Base-by-base conservation (phyloP, 2,888 invertebrate genomes). In the Onthophagus sagittarius region DNA sequence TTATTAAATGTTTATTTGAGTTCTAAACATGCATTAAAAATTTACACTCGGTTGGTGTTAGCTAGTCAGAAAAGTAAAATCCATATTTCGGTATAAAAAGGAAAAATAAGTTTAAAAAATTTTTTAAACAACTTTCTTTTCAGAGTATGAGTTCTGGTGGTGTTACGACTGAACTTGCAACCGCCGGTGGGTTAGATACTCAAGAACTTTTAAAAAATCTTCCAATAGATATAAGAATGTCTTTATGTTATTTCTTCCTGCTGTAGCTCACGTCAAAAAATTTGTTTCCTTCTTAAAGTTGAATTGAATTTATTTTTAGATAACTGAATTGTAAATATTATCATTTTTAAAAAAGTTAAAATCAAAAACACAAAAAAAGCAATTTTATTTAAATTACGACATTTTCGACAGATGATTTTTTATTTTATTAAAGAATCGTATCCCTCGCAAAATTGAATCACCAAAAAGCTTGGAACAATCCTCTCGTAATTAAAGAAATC, bases 171-270 rank as follows among this genome's bases (percentile, higher is more conserved):
- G 74, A 74, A 72, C 76, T 77, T 23, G 53, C 72, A 3, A 15
- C 53, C 0, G 75, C 74, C 6, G 75, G 76, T 63, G 77, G 77
- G 6, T 74, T 76, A 62, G 15, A 75, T 7, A 65, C 63, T 33
- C 31, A 63, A 31, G 64, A 71, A 32, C 9, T 63, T 5, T 23
- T 71, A n/a, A 15, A 9, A 63, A 53, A 15, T 2, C 9, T 69
- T 15, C 32, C 69, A 14, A 62, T 64, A n/a, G 15, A 53, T 13
- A 23, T 64, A 0, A 6, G 5, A 9, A 5, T 53, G 23, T 31
- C 5, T 74, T 65, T 23, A 70, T 74, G 23, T 13, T 74, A 14
- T 62, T 33, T 7, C 63, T 65, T 23, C 32, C 67, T 23, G 13
- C 69, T 39, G 15, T 14, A 23, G 74, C 71, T 31, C 71, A 74